Percentiles rank a stretch among this genome's conserved stretches.
Evolutionary conservation across 2,113 vertebrate species (phyloP).

Genomic region (Trochalopteron elliotii): DNA sequence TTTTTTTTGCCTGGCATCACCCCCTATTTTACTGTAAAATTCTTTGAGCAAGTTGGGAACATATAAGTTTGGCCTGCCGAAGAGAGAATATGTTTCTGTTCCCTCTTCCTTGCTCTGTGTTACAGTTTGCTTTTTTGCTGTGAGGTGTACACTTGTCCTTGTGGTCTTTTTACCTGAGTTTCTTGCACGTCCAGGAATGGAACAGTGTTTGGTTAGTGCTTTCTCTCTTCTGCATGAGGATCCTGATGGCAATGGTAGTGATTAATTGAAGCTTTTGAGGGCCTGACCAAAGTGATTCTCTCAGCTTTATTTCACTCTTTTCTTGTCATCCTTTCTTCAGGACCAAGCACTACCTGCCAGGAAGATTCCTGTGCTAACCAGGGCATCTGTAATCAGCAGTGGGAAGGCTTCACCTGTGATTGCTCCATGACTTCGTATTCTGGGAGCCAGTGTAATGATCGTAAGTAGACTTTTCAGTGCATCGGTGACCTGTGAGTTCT

Average conservation of each 20-base stretch:
- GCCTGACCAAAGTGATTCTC: not conserved
- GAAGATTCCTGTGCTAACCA: slow-evolving; percentile 97
- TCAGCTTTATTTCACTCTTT: not conserved
- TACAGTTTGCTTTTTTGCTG: slow-evolving; percentile 42
- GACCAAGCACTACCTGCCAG: slow-evolving; percentile 94
- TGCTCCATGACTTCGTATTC: slow-evolving; percentile 98
- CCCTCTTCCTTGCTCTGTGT: slow-evolving; percentile 43
- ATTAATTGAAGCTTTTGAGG: not conserved
- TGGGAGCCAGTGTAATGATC: slow-evolving; percentile 95
- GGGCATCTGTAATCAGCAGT: slow-evolving; percentile 96
- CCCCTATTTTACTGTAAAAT: not conserved
- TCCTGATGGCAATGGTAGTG: not conserved
- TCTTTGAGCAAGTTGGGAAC: not conserved
- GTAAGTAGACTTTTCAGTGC: slow-evolving; percentile 79
- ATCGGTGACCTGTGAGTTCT: not conserved
- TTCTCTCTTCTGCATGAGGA: slow-evolving; percentile 20
- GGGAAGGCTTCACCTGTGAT: slow-evolving; percentile 97
- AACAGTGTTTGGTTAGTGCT: slow-evolving; percentile 17
- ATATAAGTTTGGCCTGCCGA: not conserved
- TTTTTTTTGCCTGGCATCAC: not conserved
- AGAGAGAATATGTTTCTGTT: slow-evolving; percentile 63
- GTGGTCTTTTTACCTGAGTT: slow-evolving; percentile 34
- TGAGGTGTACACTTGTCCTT: slow-evolving; percentile 46
- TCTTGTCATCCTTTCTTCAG: slow-evolving; percentile 65
- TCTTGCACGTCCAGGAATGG: slow-evolving; percentile 52